phyloP scores from a whole-genome alignment of 2,797 vertebrate species.

The Coregonus sp. region DNA sequence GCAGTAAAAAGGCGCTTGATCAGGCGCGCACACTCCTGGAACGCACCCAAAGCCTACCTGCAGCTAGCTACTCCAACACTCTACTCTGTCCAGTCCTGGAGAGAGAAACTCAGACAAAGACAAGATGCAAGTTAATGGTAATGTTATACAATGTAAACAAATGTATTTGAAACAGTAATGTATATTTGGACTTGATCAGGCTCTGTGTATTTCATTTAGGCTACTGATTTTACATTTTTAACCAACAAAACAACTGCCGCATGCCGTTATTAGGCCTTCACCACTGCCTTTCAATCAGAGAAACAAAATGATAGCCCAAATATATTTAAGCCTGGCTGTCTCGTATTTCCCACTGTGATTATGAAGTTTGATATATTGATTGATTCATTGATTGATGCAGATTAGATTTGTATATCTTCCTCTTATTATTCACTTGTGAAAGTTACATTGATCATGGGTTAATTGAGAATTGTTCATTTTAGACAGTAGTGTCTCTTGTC shows the following conservation, averaged over 20 bases:
- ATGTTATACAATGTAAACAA: background rate
- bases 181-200: background rate
- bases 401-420: background rate
- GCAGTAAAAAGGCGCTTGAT: too few relatives aligned
- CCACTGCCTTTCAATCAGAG: background rate
- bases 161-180: background rate
- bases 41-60: too few relatives aligned
- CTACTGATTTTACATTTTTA: too few relatives aligned
- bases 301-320: background rate
- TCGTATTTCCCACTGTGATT: background rate
- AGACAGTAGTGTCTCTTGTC: conserved; percentile 2
- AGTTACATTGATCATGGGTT: background rate
- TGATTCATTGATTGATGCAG: background rate
- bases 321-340: background rate
- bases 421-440: background rate
- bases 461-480: conserved; percentile 1
- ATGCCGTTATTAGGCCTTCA: too few relatives aligned
- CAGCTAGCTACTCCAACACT: background rate
- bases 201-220: background rate
- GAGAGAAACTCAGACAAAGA: too few relatives aligned
- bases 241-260: too few relatives aligned
- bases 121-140: background rate
- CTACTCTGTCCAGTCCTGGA: background rate
- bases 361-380: background rate
- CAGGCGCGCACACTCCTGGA: too few relatives aligned